These are phyloP conservation scores for Myotis vivesi DNA, from an alignment of 2,797 vertebrate genomes.

Conservation along the genomic window DNA sequence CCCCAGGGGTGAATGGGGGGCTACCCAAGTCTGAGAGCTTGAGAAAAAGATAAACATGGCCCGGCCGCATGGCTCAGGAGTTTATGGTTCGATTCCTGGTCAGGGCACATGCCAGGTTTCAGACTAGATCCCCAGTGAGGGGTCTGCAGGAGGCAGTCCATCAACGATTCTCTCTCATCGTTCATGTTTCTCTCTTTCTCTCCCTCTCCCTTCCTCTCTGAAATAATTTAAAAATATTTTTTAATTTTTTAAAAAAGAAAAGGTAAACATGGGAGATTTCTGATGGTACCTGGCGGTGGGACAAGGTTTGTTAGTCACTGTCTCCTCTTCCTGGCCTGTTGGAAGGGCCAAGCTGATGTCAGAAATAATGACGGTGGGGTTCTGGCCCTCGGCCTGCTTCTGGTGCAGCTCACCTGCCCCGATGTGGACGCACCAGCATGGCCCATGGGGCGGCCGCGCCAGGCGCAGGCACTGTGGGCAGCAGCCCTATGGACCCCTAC, in stretches of 20 bases:
- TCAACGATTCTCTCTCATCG: too few relatives aligned
- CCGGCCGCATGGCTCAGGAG: too few relatives aligned
- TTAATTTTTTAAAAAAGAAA: too few relatives aligned
- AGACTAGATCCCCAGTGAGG: too few relatives aligned
- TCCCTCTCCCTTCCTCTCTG: too few relatives aligned
- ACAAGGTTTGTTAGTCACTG: too few relatives aligned
- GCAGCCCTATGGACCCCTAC: neutral
- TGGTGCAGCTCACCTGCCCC: neutral
- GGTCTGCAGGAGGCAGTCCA: too few relatives aligned
- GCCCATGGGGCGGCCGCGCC: neutral
- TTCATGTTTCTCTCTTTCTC: too few relatives aligned
- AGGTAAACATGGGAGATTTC: neutral
- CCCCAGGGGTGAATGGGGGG: neutral
- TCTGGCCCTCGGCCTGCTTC: neutral
- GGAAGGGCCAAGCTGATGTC: neutral
- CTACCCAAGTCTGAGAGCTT: neutral
- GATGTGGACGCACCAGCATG: neutral
- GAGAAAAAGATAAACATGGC: neutral
- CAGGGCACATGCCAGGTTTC: too few relatives aligned
- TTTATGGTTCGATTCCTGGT: too few relatives aligned
- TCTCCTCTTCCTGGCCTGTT: neutral
- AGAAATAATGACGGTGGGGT: neutral
- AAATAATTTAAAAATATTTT: too few relatives aligned
- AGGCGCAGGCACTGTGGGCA: neutral
- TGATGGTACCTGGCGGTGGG: neutral